Evolutionary conservation across 2,113 vertebrate species (phyloP), one percentile per base, ranked within the genome.

Genomic region (Melanerpes formicivorus): DNA sequence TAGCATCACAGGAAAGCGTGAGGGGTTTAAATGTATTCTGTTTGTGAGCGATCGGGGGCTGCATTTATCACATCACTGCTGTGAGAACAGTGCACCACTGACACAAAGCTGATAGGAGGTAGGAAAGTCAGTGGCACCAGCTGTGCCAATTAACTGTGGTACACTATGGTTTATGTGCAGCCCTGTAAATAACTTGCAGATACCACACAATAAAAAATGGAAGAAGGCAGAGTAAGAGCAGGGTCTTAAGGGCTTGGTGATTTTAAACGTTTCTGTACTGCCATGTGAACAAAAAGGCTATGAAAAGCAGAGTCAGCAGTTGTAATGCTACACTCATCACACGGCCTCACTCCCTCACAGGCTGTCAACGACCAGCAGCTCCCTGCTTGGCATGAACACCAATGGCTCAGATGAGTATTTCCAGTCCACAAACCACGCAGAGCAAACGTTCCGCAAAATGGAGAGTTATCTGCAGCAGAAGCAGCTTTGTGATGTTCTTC

Each of bases 391-490:
- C 88, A 99, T 98, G 98, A 98, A 94, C 96, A 91, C 90, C 93
- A 97, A 95, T 80, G 97, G 97, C 87, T 99, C 98, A 2, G 99
- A 99, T 15, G 99, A 99, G 86, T 98, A 98, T 84, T 99, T 99
- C 94, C 98, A 98, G 84, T 98, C 98, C 58, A 95, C 97, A 26
- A 99, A 99, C 91, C 99, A 99, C 5, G 99, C 99, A 8, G 98
- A 99, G 94, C 98, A 99, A 96, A 99, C 98, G 2, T 99, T 99
- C 91, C 98, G 97, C 66, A 99, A 99, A 94, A 99, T 99, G 98
- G 99, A 99, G 95, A 99, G 96, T 66, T 99, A 99, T 76, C 98
- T 99, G 78, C 99, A 99, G 97, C 98, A 99, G 96, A 99, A 99
- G 95, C 98, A 99, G 96, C 97, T 99, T 81, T 99, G 99, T 44